These are phyloP conservation scores for Drosophila austrosaltans DNA, from an alignment of 2,888 invertebrate genomes.

Conservation along the genomic window DNA sequence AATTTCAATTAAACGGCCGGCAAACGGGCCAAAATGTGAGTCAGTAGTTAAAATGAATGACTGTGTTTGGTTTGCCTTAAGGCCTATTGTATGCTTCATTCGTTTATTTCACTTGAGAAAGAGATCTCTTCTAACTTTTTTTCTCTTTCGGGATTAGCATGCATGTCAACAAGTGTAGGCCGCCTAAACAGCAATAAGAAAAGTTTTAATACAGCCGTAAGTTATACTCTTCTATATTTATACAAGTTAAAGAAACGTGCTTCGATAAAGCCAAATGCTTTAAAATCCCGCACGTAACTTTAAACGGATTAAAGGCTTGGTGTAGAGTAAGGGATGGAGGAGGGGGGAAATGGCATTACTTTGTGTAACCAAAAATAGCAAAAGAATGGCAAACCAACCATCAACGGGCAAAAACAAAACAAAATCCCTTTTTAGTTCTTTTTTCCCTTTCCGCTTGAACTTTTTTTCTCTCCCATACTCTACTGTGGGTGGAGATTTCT, in stretches of 20 bases:
- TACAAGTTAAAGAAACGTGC: conserved; percentile 67
- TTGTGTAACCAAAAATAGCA: conserved; percentile 26
- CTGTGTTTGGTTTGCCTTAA: conserved; percentile 52
- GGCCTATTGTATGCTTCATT: conserved; percentile 22
- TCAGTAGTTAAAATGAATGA: conserved; percentile 66
- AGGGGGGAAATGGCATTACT: conserved; percentile 35
- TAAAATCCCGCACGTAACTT: conserved; percentile 55
- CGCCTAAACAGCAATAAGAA: background rate
- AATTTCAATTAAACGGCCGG: conserved; percentile 68
- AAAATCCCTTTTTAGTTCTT: conserved; percentile 5
- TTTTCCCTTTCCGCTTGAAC: too few species aligned
- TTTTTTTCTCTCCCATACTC: conserved; percentile 2
- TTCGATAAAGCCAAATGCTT: conserved; percentile 22
- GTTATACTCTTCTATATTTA: conserved; percentile 49
- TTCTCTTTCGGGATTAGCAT: background rate
- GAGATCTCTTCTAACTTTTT: conserved; percentile 24
- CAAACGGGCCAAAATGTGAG: conserved; percentile 12
- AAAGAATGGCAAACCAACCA: background rate
- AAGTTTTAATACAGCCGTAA: background rate
- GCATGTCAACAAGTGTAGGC: conserved; percentile 21
- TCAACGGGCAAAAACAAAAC: conserved; percentile 1
- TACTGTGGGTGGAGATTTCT: background rate
- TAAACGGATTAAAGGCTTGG: conserved; percentile 59
- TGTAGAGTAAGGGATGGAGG: background rate
- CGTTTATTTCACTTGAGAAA: conserved; percentile 22